Conservation (phyloP, 2,797 vertebrate genomes). For the Molossus molossus region DNA sequence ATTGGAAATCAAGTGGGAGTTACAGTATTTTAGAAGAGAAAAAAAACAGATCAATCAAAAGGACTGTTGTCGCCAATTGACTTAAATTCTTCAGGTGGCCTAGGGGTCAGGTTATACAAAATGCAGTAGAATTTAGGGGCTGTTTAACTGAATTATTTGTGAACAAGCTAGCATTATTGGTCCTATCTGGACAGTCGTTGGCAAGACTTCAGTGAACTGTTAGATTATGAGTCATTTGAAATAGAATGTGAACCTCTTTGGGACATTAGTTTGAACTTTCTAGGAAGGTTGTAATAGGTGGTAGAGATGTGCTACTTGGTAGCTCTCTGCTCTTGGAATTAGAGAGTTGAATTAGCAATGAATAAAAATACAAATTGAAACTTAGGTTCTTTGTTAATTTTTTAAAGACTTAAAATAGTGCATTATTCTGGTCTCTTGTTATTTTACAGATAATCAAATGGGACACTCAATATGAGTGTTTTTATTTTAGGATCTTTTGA, state of each 20-base stretch:
- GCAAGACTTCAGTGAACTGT: constrained; percentile 53
- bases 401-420: constrained; percentile 58
- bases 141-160: constrained; percentile 32
- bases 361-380: constrained; percentile 64
- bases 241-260: constrained; percentile 12
- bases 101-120: constrained; percentile 36
- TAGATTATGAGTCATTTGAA: constrained; percentile 55
- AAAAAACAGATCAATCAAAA: constrained; percentile 43
- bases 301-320: constrained; percentile 43
- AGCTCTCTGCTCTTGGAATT: constrained; percentile 36
- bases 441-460: background rate
- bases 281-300: constrained; percentile 32
- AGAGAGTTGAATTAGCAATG: constrained; percentile 28
- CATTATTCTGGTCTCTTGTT: constrained; percentile 54
- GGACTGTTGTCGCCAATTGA: constrained; percentile 31
- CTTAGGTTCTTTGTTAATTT: constrained; percentile 51
- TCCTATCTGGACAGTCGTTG: constrained; percentile 42
- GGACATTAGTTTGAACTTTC: background rate
- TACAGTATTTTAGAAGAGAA: constrained; percentile 47
- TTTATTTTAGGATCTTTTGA: constrained; percentile 53
- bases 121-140: background rate
- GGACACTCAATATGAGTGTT: background rate
- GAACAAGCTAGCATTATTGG: constrained; percentile 8
- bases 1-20: constrained; percentile 34
- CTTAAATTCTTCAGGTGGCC: constrained; percentile 65